Conservation (phyloP, 2,797 vertebrate species). For the Phrynocephalus vlangalii region DNA sequence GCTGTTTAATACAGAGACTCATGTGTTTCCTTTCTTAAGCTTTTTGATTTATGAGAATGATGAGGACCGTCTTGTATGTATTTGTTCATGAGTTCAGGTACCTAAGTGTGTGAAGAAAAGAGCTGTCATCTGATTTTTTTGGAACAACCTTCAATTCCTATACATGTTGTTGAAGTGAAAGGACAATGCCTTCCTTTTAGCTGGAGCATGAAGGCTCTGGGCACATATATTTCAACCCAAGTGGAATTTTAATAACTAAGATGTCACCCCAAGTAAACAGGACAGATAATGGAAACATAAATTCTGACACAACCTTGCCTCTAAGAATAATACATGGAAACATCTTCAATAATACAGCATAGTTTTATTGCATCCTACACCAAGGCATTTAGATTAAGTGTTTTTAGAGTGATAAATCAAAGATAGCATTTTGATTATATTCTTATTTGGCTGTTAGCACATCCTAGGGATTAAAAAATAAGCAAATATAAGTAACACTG, state of each 20-base stretch:
- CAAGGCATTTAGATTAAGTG: slow-evolving; percentile 43
- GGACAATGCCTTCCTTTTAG: slow-evolving; percentile 32
- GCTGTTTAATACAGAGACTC: no score
- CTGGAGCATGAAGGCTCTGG: slow-evolving; percentile 45
- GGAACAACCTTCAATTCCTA: not conserved
- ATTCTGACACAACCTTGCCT: slow-evolving; percentile 59
- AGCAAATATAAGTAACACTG: slow-evolving; percentile 41
- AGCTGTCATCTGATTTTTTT: not conserved
- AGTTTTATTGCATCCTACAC: slow-evolving; percentile 47
- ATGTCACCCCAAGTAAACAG: slow-evolving; percentile 62
- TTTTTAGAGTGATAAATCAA: slow-evolving; percentile 58
- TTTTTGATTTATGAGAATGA: not conserved
- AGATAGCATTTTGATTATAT: slow-evolving; percentile 26
- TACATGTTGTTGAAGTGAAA: slow-evolving; percentile 33
- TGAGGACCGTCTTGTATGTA: not conserved
- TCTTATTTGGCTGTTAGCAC: slow-evolving; percentile 35
- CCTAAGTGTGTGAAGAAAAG: not conserved
- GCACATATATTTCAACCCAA: slow-evolving; percentile 33
- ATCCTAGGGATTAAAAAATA: slow-evolving; percentile 35
- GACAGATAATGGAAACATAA: slow-evolving; percentile 53
- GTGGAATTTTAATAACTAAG: slow-evolving; percentile 51
- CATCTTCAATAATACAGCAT: slow-evolving; percentile 32
- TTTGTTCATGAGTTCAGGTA: not conserved
- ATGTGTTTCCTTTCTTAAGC: no score
- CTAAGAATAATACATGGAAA: slow-evolving; percentile 42